Evolutionary conservation across 2,888 invertebrate species (phyloP).

Genomic region (Andrena bicolor): DNA sequence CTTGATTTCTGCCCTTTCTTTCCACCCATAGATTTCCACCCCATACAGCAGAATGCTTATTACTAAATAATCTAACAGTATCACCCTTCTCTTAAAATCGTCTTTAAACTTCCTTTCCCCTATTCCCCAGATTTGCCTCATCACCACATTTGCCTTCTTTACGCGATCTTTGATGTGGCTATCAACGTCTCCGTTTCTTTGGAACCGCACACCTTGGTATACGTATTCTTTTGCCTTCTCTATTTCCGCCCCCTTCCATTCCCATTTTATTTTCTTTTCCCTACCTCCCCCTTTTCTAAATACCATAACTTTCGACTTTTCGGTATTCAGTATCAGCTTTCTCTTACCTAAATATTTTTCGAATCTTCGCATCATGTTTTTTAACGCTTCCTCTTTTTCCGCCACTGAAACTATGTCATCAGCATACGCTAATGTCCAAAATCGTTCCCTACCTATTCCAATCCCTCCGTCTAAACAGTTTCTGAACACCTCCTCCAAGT

Average conservation of each 20-base stretch:
- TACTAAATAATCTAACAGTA: background rate
- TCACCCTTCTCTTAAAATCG: background rate
- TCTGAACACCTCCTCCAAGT: conserved; percentile 1
- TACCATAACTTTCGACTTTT: background rate
- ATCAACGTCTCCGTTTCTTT: too few relatives aligned
- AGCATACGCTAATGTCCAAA: background rate
- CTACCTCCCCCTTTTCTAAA: background rate
- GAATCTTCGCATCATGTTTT: background rate
- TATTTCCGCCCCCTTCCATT: background rate
- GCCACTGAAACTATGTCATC: background rate
- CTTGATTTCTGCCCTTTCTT: background rate
- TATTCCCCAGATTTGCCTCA: too few relatives aligned
- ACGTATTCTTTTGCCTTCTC: background rate
- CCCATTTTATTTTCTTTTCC: background rate
- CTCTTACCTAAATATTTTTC: background rate
- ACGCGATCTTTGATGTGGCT: too few relatives aligned
- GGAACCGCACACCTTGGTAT: background rate
- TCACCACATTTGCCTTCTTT: too few relatives aligned
- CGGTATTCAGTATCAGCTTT: background rate
- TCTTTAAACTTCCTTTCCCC: too few relatives aligned
- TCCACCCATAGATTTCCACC: conserved; percentile 5
- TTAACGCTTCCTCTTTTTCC: background rate
- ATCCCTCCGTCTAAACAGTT: background rate
- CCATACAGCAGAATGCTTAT: conserved; percentile 4
- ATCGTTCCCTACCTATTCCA: background rate